Base-by-base conservation (phyloP, 2,888 invertebrate genomes). In the Maniola hyperantus region DNA sequence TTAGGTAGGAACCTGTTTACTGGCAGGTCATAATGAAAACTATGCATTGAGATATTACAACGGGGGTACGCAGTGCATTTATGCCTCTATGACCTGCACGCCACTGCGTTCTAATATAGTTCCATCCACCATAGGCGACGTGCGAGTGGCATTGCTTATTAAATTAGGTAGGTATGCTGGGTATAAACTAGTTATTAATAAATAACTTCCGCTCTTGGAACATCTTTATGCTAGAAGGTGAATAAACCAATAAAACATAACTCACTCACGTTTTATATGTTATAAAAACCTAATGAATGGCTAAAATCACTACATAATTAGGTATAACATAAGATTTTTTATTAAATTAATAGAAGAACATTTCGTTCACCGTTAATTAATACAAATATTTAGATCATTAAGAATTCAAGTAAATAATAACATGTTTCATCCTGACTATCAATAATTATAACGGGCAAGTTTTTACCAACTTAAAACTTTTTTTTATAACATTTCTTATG, bases 171-270 rank as follows among this genome's bases (percentile, higher is more conserved):
- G n/a, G n/a, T n/a, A n/a, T n/a, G 4, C 26, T 26, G 26, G 26
- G 26, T 4, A 26, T 4, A 26, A 26, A 26, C 26, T 26, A 26
- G 26, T 26, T 26, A 2, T 48, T 48, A 7, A 6, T 18, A 8
- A 48, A 48, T 48, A 1, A 48, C 48, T 48, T 48, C 15, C 18
- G 48, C 10, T 48, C 2, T 48, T 48, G 18, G 15, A 10, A 18
- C 18, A 48, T 18, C 39, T 26, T n/a, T 7, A 46, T 44, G 6
- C n/a, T 33, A n/a, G n/a, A 44, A 59, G 58, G 64, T 64, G 50
- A 58, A 65, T 65, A 58, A 65, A 65, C 65, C 42, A 36, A 65
- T 59, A 33, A 59, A 51, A 64, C 46, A 57, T 58, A 58, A 20
- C 33, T 48, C 33, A 59, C 15, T 33, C 33, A 18, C 6, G 20